These are phyloP conservation scores for Marisa cornuarietis DNA, from an alignment of 1,140 invertebrate species.

Conservation along the genomic window DNA sequence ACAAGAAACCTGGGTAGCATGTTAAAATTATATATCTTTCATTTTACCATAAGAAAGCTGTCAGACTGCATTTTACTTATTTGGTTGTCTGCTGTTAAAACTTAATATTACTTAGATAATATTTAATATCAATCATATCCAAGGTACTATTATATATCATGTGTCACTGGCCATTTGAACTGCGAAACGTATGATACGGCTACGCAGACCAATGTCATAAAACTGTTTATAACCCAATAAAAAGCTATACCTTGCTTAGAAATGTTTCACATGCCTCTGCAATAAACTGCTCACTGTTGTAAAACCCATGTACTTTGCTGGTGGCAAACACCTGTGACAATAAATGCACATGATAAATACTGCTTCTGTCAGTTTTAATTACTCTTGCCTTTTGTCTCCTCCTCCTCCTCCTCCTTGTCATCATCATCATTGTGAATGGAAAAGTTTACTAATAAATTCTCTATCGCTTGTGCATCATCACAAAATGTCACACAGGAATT, in stretches of 20 bases:
- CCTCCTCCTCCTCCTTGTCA: too few relatives aligned
- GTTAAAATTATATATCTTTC: too few relatives aligned
- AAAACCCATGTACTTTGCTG: slow-evolving; percentile 25
- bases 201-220: too few relatives aligned
- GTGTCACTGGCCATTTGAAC: background rate
- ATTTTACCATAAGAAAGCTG: too few relatives aligned
- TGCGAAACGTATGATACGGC: too few relatives aligned
- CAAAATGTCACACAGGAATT: too few relatives aligned
- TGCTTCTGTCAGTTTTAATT: background rate
- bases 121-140: background rate
- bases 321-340: slow-evolving; percentile 29
- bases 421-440: too few relatives aligned
- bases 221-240: background rate
- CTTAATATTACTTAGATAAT: background rate
- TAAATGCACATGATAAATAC: background rate
- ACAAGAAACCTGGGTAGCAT: too few relatives aligned
- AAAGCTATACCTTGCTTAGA: slow-evolving; percentile 34
- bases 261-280: slow-evolving; percentile 41
- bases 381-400: too few relatives aligned
- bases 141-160: background rate
- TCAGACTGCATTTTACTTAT: too few relatives aligned
- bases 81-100: background rate
- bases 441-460: too few relatives aligned
- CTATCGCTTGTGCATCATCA: too few relatives aligned
- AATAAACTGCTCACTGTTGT: slow-evolving; percentile 40